Evolutionary conservation across 2,888 invertebrate species (phyloP).

Genomic region (Palloptera scutellata): DNA sequence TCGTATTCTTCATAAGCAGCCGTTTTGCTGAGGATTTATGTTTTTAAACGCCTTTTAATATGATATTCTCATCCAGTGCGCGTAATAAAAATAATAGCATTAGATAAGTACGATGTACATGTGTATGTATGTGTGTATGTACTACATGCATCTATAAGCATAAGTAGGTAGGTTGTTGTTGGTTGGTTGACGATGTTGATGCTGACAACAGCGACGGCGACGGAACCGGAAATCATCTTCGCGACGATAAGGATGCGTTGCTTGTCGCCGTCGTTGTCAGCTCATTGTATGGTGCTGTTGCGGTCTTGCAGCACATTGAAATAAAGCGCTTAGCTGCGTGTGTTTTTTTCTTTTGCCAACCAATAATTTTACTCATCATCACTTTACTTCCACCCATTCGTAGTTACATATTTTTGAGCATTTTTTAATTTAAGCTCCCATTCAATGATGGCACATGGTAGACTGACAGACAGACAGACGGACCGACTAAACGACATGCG

Average conservation of each 20-base stretch:
- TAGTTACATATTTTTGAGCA: constrained; percentile 38
- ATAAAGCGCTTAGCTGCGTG: no score
- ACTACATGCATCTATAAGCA: no score
- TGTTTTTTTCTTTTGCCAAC: no score
- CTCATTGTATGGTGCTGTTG: constrained; percentile 30
- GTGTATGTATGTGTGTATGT: no score
- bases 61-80: constrained; percentile 52
- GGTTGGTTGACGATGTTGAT: neutral
- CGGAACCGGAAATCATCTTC: constrained; percentile 58
- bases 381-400: constrained; percentile 43
- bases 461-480: constrained; percentile 41
- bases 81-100: constrained; percentile 60
- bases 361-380: constrained; percentile 51
- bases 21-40: constrained; percentile 59
- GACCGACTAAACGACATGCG: constrained; percentile 11
- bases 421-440: constrained; percentile 56
- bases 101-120: constrained; percentile 36
- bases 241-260: constrained; percentile 52
- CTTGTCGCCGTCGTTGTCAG: constrained; percentile 30
- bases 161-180: constrained; percentile 46
- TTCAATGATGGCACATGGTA: constrained; percentile 55
- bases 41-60: constrained; percentile 60
- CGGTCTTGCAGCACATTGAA: constrained; percentile 31
- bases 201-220: constrained; percentile 41
- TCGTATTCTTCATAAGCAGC: constrained; percentile 59